A percentile compares a stretch with the other conserved stretches of the same genome.
phyloP scores from a whole-genome alignment of 2,113 vertebrate genomes.

The Parus major region DNA sequence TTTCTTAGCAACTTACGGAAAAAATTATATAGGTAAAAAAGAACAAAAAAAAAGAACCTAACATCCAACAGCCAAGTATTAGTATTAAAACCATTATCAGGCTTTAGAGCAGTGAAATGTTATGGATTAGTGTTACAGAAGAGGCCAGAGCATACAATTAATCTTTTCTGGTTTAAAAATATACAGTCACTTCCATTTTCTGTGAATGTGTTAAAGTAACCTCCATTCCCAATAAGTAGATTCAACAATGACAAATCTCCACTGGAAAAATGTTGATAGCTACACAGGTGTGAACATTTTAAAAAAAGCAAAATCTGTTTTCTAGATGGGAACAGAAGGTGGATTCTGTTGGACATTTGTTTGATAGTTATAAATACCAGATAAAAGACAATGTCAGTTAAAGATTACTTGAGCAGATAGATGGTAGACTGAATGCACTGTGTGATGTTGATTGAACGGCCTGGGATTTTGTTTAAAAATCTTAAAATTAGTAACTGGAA shows the following conservation, averaged over 20 bases:
- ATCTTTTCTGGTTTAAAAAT: not conserved
- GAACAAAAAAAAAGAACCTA: no score
- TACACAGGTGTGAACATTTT: slow-evolving; percentile 34
- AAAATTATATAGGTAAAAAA: no score
- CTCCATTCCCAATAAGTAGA: not conserved
- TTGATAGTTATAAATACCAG: slow-evolving; percentile 57
- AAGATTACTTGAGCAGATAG: slow-evolving; percentile 69
- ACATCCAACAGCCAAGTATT: not conserved
- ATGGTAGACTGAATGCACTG: slow-evolving; percentile 18
- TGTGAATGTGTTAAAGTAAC: not conserved
- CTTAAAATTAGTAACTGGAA: slow-evolving; percentile 32
- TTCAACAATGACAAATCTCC: slow-evolving; percentile 8
- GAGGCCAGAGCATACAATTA: not conserved
- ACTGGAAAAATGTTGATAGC: slow-evolving; percentile 24
- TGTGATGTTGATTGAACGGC: slow-evolving; percentile 61
- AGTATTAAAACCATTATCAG: not conserved
- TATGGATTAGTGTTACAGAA: not conserved
- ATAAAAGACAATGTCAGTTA: slow-evolving; percentile 55
- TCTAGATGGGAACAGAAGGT: slow-evolving; percentile 67
- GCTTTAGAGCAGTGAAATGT: not conserved
- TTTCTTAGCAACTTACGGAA: no score
- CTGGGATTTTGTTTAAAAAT: slow-evolving; percentile 53
- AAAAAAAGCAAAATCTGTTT: slow-evolving; percentile 64
- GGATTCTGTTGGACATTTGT: slow-evolving; percentile 32
- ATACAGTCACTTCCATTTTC: not conserved